Evolutionary conservation across 2,797 vertebrate genomes (phyloP), one percentile per base, ranked within the genome.

Genomic region (Leptoclinus maculatus): DNA sequence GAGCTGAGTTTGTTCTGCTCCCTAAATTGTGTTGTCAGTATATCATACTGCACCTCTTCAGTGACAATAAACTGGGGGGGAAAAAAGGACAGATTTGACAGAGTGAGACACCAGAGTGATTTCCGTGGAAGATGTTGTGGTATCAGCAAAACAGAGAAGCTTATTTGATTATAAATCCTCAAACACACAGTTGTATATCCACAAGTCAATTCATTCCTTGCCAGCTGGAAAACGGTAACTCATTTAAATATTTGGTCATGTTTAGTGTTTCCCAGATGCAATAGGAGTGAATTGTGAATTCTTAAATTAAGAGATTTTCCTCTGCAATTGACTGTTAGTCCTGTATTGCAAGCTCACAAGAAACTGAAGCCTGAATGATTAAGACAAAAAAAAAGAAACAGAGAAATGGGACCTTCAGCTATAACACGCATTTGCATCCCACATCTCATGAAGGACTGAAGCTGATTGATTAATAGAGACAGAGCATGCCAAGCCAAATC

Each of bases 391-490:
- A 13, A 56, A 9, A 36, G 25, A 64, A 51, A 8, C 38, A 23
- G 58, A 38, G 78, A 86, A 87, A 85, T 41, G 59, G 66, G 64
- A 88, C 85, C 68, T 79, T 82, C 73, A 74, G 83, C 78, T 72
- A 29, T 88, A 88, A 71, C 79, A 80, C 80, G 83, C 87, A 95
- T 95, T 95, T 95, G 93, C 94, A 95, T 95, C 87, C 27, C 73
- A 23, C 79, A 85, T 90, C 91, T 92, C 70, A 82, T 74, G 86
- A 89, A 91, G 83, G 74, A 91, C 91, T 88, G 87, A 84, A 93
- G 91, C 90, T 92, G 94, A 95, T 94, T 95, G 94, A 96, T 96
- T 96, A 96, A 95, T 93, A 94, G 92, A 95, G 95, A 96, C 95
- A 95, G 93, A 94, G 94, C 94, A 94, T 92, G 93, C 91, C 92